A percentile compares a stretch with the other conserved stretches of the same genome.
These are phyloP conservation scores for Lampris incognitus DNA, from an alignment of 2,113 vertebrate species.

Conservation along the genomic window DNA sequence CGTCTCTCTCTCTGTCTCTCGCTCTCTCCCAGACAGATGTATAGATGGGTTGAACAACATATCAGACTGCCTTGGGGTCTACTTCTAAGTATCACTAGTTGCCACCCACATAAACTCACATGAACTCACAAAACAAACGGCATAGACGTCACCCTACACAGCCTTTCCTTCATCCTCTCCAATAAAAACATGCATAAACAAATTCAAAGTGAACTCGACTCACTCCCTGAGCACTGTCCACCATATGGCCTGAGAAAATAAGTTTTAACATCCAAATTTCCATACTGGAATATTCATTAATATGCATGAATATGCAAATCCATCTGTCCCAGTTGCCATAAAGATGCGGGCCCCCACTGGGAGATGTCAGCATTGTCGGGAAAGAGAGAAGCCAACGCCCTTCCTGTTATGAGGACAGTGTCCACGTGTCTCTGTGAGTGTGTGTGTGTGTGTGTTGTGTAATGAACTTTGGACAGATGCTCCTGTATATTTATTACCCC, in stretches of 20 bases:
- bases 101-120: constrained; percentile 34
- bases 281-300: constrained; percentile 72
- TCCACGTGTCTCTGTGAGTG: background rate
- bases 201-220: constrained; percentile 68
- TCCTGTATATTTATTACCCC: constrained; percentile 84
- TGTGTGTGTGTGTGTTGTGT: background rate
- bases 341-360: constrained; percentile 68
- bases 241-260: constrained; percentile 74
- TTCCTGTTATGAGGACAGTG: constrained; percentile 57
- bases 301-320: constrained; percentile 84
- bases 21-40: background rate
- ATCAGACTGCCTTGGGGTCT: constrained; percentile 8
- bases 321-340: constrained; percentile 76
- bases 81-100: background rate
- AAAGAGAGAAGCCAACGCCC: constrained; percentile 65
- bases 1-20: background rate
- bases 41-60: background rate
- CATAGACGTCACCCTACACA: constrained; percentile 25
- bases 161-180: constrained; percentile 38
- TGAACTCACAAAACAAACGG: constrained; percentile 12
- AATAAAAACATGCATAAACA: constrained; percentile 71
- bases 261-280: constrained; percentile 73
- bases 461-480: constrained; percentile 76
- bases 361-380: constrained; percentile 76
- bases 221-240: constrained; percentile 64